Conservation (phyloP, 2,797 vertebrate species). For the Astyanax mexicanus region DNA sequence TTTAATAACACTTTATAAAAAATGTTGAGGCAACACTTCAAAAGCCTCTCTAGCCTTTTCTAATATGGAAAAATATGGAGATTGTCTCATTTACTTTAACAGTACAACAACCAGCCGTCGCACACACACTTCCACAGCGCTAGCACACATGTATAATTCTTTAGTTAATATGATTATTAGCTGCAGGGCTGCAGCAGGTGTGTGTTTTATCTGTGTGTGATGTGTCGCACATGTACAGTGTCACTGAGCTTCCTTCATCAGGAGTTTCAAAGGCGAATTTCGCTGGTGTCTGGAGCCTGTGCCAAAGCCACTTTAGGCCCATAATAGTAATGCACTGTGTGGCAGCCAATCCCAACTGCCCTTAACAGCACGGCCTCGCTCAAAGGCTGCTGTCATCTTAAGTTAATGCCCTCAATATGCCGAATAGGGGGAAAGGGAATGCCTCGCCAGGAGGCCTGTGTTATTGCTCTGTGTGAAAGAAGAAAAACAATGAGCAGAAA, state of each 20-base stretch:
- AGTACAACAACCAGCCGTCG: neutral
- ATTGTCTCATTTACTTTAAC: neutral
- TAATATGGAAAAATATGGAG: neutral
- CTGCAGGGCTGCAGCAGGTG: neutral
- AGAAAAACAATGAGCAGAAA: conserved; percentile 1
- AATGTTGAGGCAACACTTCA: neutral
- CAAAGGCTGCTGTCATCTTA: conserved; percentile 31
- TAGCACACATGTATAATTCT: neutral
- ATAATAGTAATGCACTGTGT: conserved; percentile 31
- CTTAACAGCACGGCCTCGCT: conserved; percentile 32
- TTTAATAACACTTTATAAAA: neutral
- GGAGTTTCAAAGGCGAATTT: conserved; percentile 11
- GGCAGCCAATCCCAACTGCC: conserved; percentile 28
- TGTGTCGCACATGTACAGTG: neutral
- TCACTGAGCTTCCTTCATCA: conserved; percentile 17
- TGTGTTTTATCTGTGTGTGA: conserved; percentile 13
- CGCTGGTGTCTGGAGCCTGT: neutral
- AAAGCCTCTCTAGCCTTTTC: neutral
- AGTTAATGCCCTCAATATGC: conserved; percentile 41
- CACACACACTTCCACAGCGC: neutral
- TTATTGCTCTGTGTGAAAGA: conserved; percentile 5
- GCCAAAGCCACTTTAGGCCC: conserved; percentile 29
- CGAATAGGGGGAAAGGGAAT: conserved; percentile 19
- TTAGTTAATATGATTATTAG: conserved; percentile 6
- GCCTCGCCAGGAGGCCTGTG: conserved; percentile 1